Evolutionary conservation across 2,113 vertebrate genomes (phyloP).

Genomic region (Ammodytes dubius): DNA sequence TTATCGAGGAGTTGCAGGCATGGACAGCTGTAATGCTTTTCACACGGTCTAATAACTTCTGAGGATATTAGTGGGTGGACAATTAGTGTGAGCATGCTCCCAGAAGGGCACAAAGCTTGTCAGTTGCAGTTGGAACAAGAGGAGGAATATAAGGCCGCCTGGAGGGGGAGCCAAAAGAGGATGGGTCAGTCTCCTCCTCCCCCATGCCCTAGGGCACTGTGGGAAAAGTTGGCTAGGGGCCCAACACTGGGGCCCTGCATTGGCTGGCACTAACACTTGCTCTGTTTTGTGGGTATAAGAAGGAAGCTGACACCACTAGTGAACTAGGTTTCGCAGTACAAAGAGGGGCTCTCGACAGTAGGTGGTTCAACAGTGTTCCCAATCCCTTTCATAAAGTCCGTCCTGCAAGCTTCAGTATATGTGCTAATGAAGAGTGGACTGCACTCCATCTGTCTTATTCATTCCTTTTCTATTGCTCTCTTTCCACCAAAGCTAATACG

Average conservation of each 20-base stretch:
- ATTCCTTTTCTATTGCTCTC: constrained; percentile 17
- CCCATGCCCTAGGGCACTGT: constrained; percentile 37
- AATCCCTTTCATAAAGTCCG: constrained; percentile 48
- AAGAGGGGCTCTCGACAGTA: constrained; percentile 33
- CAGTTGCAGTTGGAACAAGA: constrained; percentile 36
- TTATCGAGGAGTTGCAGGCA: constrained; percentile 40
- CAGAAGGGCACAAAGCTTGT: constrained; percentile 38
- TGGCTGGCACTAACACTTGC: constrained; percentile 34
- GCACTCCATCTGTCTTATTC: constrained; percentile 48
- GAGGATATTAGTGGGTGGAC: constrained; percentile 60
- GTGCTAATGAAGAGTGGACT: constrained; percentile 66
- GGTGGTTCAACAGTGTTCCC: constrained; percentile 22
- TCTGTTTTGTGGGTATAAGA: constrained; percentile 33
- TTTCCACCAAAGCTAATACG: constrained; percentile 34
- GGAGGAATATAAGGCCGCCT: constrained; percentile 43
- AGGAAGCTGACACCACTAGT: constrained; percentile 33
- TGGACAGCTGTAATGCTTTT: constrained; percentile 54
- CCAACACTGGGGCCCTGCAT: constrained; percentile 47
- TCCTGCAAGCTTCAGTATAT: constrained; percentile 31
- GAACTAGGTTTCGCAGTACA: constrained; percentile 46
- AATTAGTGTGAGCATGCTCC: constrained; percentile 48
- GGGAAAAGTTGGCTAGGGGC: constrained; percentile 62
- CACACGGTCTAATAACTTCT: constrained; percentile 60
- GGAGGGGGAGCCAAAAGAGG: constrained; percentile 45
- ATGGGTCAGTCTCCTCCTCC: constrained; percentile 22